Conservation (phyloP, 2,113 vertebrate genomes). For the Syngnathus scovelli region DNA sequence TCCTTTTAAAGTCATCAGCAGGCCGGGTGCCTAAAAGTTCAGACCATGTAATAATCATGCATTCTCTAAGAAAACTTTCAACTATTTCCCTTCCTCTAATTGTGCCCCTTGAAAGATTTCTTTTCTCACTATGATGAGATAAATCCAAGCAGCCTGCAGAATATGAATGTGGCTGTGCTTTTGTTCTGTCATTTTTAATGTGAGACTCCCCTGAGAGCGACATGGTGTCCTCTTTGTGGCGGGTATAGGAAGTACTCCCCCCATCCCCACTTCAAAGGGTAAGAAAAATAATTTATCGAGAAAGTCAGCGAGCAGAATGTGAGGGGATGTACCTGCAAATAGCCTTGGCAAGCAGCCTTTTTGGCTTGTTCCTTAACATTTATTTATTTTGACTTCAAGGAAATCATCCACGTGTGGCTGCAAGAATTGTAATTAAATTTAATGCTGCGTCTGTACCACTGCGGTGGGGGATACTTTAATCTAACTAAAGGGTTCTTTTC, state of each 20-base stretch:
- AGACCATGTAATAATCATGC: conserved; percentile 20
- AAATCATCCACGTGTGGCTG: conserved; percentile 20
- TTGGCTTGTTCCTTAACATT: conserved; percentile 13
- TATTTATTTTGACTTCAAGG: conserved; percentile 42
- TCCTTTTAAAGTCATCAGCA: conserved; percentile 6
- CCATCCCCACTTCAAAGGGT: conserved; percentile 34
- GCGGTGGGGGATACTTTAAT: conserved; percentile 40
- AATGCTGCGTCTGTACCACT: conserved; percentile 13
- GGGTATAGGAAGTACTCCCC: conserved; percentile 24
- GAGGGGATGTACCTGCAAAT: conserved; percentile 11
- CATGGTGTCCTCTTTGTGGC: conserved; percentile 20
- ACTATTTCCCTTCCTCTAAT: conserved; percentile 20
- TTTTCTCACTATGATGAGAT: conserved; percentile 11
- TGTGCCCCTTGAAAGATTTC: conserved; percentile 16
- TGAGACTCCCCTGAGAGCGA: conserved; percentile 18
- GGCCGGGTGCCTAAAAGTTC: conserved; percentile 14
- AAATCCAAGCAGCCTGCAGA: conserved; percentile 4
- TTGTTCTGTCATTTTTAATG: conserved; percentile 34
- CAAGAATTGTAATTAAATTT: conserved; percentile 45
- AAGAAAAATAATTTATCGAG: conserved; percentile 30
- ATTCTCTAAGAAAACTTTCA: conserved; percentile 33
- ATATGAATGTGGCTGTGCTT: conserved; percentile 21
- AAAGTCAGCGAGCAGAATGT: background rate
- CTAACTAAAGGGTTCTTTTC: conserved; percentile 34
- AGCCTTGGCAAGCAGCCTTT: conserved; percentile 12